Evolutionary conservation across 2,113 vertebrate species (phyloP).

Genomic region (Nicator chloris): DNA sequence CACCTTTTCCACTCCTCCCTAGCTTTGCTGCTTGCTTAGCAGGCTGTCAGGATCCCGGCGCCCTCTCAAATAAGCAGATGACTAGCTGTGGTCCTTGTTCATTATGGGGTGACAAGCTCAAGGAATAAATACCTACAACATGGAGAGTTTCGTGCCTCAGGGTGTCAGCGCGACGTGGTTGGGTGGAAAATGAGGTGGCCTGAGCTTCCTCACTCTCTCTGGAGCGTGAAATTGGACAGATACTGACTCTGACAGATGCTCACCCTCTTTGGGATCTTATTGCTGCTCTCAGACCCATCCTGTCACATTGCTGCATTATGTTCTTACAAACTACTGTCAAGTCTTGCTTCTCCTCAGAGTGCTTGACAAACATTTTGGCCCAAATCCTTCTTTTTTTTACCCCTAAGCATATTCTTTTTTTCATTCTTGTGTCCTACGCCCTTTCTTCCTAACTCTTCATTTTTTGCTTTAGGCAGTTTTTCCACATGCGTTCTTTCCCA

Average conservation of each 20-base stretch:
- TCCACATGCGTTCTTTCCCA: neutral
- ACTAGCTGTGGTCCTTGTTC: constrained; percentile 39
- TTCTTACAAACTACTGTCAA: neutral
- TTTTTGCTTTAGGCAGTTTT: neutral
- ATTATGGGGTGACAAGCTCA: constrained; percentile 37
- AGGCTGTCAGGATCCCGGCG: neutral
- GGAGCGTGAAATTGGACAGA: constrained; percentile 28
- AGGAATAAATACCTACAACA: constrained; percentile 28
- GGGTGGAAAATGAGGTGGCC: constrained; percentile 30
- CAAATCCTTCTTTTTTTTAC: neutral
- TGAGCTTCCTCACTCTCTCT: neutral
- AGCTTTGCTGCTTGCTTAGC: neutral
- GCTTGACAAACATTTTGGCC: neutral
- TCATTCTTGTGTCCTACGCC: neutral
- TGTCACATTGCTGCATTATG: neutral
- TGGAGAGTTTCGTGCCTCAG: neutral
- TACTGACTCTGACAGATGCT: constrained; percentile 22
- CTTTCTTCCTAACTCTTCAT: neutral
- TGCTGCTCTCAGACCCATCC: neutral
- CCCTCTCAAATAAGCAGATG: constrained; percentile 31
- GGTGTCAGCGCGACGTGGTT: neutral
- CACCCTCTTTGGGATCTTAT: neutral
- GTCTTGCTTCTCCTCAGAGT: neutral
- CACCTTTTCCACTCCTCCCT: constrained; percentile 21
- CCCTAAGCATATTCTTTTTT: neutral